Evolutionary conservation across 2,888 invertebrate genomes (phyloP).

Genomic region (Crocallis elinguaria): DNA sequence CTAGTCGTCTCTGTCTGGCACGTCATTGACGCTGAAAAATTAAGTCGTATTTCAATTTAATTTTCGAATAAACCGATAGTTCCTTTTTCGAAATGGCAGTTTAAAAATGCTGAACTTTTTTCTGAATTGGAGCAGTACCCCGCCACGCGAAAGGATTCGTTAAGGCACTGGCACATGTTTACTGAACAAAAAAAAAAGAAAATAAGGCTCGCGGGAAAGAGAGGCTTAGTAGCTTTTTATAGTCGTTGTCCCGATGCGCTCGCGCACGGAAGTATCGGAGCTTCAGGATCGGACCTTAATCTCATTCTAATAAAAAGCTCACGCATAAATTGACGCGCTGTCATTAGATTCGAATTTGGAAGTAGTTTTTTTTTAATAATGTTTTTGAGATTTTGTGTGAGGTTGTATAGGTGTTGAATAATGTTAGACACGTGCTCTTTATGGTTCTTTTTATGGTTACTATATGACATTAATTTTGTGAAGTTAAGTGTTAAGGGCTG

Average conservation of each 20-base stretch:
- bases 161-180: constrained; percentile 68
- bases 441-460: constrained; percentile 75
- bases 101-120: constrained; percentile 60
- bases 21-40: constrained; percentile 51
- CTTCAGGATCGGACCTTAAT: constrained; percentile 80
- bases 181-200: constrained; percentile 71
- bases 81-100: constrained; percentile 67
- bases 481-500: constrained; percentile 74
- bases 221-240: constrained; percentile 80
- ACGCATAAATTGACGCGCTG: constrained; percentile 79
- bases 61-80: constrained; percentile 54
- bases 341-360: constrained; percentile 67
- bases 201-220: constrained; percentile 80
- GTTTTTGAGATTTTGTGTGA: constrained; percentile 53
- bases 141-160: constrained; percentile 63
- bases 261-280: constrained; percentile 80
- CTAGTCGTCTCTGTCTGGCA: constrained; percentile 62
- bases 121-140: constrained; percentile 65
- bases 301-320: constrained; percentile 83
- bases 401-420: constrained; percentile 69
- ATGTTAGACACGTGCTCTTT: constrained; percentile 78
- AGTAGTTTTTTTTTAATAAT: constrained; percentile 64
- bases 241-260: constrained; percentile 81
- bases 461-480: constrained; percentile 77
- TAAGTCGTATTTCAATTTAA: constrained; percentile 60